These are phyloP conservation scores for Mycetomoellerius zeteki DNA, from an alignment of 1,140 invertebrate species.

Conservation along the genomic window DNA sequence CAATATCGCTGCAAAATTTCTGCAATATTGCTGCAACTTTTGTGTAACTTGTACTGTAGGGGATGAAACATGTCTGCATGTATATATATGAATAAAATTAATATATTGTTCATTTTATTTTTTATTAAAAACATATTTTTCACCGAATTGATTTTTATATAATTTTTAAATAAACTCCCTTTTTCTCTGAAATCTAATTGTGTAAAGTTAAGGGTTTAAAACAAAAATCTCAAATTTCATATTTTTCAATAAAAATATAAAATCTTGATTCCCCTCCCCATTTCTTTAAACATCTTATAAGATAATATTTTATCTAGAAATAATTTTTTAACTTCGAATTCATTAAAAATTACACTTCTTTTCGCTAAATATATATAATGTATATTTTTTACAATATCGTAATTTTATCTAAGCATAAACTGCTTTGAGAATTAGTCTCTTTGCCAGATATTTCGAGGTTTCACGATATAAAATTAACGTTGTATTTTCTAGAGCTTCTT, in stretches of 20 bases:
- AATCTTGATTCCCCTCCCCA: background rate
- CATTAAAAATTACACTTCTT: slow-evolving; percentile 4
- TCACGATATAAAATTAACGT: slow-evolving; percentile 5
- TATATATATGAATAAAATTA: slow-evolving; percentile 3
- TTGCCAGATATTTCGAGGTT: background rate
- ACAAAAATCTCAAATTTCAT: background rate
- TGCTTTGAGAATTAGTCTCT: background rate
- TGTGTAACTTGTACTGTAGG: too few species aligned
- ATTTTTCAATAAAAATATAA: background rate
- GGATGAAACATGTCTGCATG: background rate
- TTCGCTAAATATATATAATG: background rate
- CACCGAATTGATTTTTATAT: background rate
- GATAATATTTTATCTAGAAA: background rate
- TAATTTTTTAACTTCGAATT: background rate
- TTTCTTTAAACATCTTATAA: background rate
- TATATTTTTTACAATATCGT: background rate
- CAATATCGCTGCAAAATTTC: too few species aligned
- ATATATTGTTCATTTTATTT: background rate
- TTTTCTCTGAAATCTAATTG: background rate
- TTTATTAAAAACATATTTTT: slow-evolving; percentile 6
- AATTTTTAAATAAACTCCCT: background rate
- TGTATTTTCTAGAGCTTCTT: slow-evolving; percentile 88
- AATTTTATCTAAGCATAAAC: background rate
- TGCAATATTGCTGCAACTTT: too few species aligned
- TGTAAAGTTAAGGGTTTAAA: background rate